These are phyloP conservation scores for Dipodomys stephensi DNA, from an alignment of 2,113 vertebrate species.

Conservation along the genomic window DNA sequence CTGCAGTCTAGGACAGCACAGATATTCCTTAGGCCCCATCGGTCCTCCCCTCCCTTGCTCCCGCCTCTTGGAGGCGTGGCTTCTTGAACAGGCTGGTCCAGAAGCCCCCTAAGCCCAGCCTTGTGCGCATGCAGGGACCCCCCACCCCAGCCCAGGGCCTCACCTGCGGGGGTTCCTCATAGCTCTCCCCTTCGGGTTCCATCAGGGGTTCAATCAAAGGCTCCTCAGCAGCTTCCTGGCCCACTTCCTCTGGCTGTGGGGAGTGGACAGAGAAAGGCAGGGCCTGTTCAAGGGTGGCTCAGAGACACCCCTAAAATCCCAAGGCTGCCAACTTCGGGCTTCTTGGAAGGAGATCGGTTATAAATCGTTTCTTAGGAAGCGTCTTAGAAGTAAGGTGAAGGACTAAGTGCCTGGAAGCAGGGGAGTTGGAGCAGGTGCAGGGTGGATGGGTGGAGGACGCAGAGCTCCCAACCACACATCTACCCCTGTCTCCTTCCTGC, in stretches of 20 bases:
- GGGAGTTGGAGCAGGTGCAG: no score
- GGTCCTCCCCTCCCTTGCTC: not conserved
- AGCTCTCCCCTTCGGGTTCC: slow-evolving; percentile 95
- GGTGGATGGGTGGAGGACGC: not conserved
- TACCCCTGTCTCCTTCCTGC: not conserved
- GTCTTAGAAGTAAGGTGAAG: slow-evolving; percentile 23
- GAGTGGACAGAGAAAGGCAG: slow-evolving; percentile 23
- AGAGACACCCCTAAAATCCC: not conserved
- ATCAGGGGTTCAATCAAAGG: slow-evolving; percentile 93
- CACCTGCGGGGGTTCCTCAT: slow-evolving; percentile 96
- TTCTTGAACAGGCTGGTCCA: not conserved
- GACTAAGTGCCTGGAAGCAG: not conserved
- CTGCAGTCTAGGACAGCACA: not conserved
- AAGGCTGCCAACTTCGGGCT: not conserved
- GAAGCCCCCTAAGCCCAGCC: not conserved
- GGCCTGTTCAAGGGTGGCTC: slow-evolving; percentile 6
- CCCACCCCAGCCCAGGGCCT: slow-evolving; percentile 57
- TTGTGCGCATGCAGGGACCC: not conserved
- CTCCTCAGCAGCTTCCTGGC: slow-evolving; percentile 96
- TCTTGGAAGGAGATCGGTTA: not conserved
- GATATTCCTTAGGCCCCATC: not conserved
- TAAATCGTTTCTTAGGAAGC: slow-evolving; percentile 26
- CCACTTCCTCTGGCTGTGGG: slow-evolving; percentile 94
- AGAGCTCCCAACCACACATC: not conserved
- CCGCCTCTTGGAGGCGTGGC: not conserved